Evolutionary conservation across 2,113 vertebrate species (phyloP).

Genomic region (Oryctolagus cuniculus): mOryCun1.1 NC_091434.1:137812001-137812500

Average conservation of each 20-base stretch:
- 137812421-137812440: neutral
- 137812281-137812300: neutral
- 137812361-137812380: neutral
- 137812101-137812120: constrained; percentile 15
- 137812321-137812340: neutral
- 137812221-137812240: neutral
- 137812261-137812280: neutral
- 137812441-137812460: neutral
- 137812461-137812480: neutral
- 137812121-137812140: constrained; percentile 37
- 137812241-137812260: neutral
- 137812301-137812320: neutral
- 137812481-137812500: neutral
- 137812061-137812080: constrained; percentile 63
- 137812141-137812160: neutral
- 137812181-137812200: neutral
- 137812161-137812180: neutral
- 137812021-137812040: constrained; percentile 51
- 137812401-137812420: neutral
- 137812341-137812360: neutral
- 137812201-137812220: neutral
- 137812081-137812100: constrained; percentile 54
- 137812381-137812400: neutral
- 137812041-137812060: constrained; percentile 55
- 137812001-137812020: constrained; percentile 40